phyloP scores from a whole-genome alignment of 2,888 invertebrate genomes.

The Sympetrum striolatum region DNA sequence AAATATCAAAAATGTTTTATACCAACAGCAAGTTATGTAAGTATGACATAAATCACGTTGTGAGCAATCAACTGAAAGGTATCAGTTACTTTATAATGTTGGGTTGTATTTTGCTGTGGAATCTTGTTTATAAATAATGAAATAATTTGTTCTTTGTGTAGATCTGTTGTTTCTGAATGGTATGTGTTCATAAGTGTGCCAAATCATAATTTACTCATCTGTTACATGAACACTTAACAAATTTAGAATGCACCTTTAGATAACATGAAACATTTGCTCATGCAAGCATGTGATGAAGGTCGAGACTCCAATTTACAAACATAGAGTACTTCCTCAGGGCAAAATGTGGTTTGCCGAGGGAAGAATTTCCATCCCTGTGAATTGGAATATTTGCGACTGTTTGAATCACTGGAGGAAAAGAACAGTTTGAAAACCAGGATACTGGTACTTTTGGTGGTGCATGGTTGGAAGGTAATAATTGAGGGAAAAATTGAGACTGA shows the following conservation, averaged over 20 bases:
- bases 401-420: slow-evolving; percentile 27
- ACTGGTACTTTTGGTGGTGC: slow-evolving; percentile 40
- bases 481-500: not conserved
- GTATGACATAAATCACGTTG: too few species aligned
- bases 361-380: slow-evolving; percentile 41
- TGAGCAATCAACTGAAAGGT: not conserved
- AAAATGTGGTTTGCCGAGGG: slow-evolving; percentile 20
- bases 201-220: slow-evolving; percentile 38
- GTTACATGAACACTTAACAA: slow-evolving; percentile 43
- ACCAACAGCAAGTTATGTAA: too few species aligned
- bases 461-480: slow-evolving; percentile 2
- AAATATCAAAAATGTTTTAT: too few species aligned
- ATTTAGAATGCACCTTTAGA: slow-evolving; percentile 41
- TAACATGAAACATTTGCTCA: slow-evolving; percentile 42
- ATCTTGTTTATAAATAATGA: not conserved
- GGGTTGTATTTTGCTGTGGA: not conserved
- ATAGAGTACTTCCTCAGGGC: slow-evolving; percentile 35
- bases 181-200: slow-evolving; percentile 44
- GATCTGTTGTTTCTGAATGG: slow-evolving; percentile 41
- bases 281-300: slow-evolving; percentile 42
- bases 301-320: slow-evolving; percentile 23
- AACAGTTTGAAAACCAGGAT: slow-evolving; percentile 22
- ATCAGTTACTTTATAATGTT: not conserved
- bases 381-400: slow-evolving; percentile 10
- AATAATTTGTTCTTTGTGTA: slow-evolving; percentile 15